phyloP scores from a whole-genome alignment of 2,888 invertebrate genomes.

The Lochmaea capreae region DNA sequence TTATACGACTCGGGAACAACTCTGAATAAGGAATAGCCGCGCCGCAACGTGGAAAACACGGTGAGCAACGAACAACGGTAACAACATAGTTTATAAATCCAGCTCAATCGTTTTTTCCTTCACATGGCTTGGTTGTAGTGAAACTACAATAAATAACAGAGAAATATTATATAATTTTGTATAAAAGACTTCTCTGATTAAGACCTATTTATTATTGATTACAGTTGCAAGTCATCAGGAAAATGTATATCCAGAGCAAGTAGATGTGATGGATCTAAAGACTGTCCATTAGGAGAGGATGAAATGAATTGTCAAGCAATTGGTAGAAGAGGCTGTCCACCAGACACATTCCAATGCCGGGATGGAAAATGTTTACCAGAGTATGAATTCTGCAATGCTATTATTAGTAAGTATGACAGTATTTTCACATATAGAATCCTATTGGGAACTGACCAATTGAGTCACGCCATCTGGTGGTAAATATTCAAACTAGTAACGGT shows the following conservation, averaged over 20 bases:
- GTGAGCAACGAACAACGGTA: no score
- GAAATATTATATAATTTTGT: no score
- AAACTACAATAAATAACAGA: no score
- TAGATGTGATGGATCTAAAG: constrained; percentile 83
- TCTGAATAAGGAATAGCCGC: no score
- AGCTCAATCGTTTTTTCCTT: no score
- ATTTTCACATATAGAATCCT: neutral
- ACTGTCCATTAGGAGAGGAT: constrained; percentile 77
- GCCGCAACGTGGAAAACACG: no score
- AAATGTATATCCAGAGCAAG: constrained; percentile 83
- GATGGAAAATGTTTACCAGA: constrained; percentile 90
- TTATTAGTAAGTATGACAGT: constrained; percentile 66
- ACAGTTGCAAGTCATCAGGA: constrained; percentile 73
- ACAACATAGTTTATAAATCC: no score
- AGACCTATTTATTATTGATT: constrained; percentile 9
- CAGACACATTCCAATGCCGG: constrained; percentile 85
- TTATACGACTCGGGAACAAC: no score
- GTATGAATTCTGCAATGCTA: constrained; percentile 92
- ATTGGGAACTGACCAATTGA: neutral
- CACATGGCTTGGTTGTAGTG: no score
- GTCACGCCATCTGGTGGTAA: no score
- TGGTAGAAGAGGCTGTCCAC: constrained; percentile 73
- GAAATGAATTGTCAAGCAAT: constrained; percentile 65
- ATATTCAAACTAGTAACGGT: no score
- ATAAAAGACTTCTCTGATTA: neutral